Evolutionary conservation across 1,140 invertebrate genomes (phyloP).

Genomic region (Kradibia gibbosae): DNA sequence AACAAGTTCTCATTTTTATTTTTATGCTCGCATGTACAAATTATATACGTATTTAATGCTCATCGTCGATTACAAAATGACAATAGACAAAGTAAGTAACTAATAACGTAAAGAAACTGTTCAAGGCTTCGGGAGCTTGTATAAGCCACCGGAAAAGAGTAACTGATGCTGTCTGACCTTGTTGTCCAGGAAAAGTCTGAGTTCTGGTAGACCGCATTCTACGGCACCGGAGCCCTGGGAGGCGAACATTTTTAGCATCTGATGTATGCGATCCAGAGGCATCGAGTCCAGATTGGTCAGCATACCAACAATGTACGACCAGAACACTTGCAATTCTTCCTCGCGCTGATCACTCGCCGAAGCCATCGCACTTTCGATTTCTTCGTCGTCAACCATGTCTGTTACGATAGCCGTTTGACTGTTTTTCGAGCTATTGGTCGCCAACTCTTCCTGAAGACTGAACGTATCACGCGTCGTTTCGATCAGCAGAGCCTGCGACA

Average conservation of each 20-base stretch:
- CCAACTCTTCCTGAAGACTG: constrained; percentile 81
- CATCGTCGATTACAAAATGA: too few relatives aligned
- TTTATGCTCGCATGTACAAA: not conserved
- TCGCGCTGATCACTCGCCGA: constrained; percentile 93
- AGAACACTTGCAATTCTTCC: constrained; percentile 95
- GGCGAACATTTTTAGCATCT: constrained; percentile 97
- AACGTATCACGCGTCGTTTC: constrained; percentile 85
- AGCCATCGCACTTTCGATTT: constrained; percentile 93
- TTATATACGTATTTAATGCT: not conserved
- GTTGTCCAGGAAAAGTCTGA: constrained; percentile 91
- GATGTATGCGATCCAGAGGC: constrained; percentile 93
- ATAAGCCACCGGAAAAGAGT: constrained; percentile 87
- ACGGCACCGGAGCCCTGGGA: constrained; percentile 87
- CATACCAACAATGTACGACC: constrained; percentile 98
- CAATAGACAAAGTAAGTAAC: not conserved
- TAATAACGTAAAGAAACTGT: not conserved
- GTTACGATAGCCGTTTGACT: constrained; percentile 51
- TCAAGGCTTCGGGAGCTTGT: constrained; percentile 84
- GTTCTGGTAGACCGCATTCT: constrained; percentile 90
- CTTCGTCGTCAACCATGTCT: constrained; percentile 90
- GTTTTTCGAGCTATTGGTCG: constrained; percentile 68
- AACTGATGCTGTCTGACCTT: constrained; percentile 94
- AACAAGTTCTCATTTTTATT: not conserved
- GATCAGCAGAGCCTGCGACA: constrained; percentile 86
- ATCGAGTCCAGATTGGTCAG: constrained; percentile 95